Percentiles rank a stretch among this genome's conserved stretches.
phyloP scores from a whole-genome alignment of 1,140 invertebrate genomes.

The Dendroctonus ponderosae region DNA sequence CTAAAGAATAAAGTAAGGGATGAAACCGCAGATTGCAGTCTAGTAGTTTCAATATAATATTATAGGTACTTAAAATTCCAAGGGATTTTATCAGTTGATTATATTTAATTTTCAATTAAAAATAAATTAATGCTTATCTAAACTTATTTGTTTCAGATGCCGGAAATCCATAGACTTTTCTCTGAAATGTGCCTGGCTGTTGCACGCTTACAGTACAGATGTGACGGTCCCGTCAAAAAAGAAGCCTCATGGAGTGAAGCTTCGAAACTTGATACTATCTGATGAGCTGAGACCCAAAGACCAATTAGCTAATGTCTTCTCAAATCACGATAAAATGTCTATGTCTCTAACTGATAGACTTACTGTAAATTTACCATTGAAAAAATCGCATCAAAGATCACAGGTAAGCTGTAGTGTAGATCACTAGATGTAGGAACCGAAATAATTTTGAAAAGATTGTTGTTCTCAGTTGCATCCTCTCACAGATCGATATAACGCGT shows the following conservation, averaged over 20 bases:
- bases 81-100: too few species aligned
- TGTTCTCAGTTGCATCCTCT: too few species aligned
- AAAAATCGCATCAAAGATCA: conserved; percentile 75
- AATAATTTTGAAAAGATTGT: too few species aligned
- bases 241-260: conserved; percentile 82
- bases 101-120: too few species aligned
- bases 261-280: conserved; percentile 84
- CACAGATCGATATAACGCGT: too few species aligned
- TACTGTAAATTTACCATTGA: conserved; percentile 41
- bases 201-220: conserved; percentile 90
- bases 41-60: too few species aligned
- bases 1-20: too few species aligned
- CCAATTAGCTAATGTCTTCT: conserved; percentile 34
- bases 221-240: conserved; percentile 67
- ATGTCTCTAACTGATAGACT: conserved; percentile 28
- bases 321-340: conserved; percentile 53
- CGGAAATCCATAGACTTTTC: conserved; percentile 93
- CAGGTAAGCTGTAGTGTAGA: conserved; percentile 9
- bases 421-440: too few species aligned
- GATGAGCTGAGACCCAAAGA: conserved; percentile 73
- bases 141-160: conserved; percentile 64
- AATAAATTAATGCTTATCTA: neutral
- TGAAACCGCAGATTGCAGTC: too few species aligned
- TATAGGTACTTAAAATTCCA: too few species aligned
- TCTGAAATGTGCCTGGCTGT: conserved; percentile 90